Percentiles rank a stretch among this genome's conserved stretches.
Conservation (phyloP, 2,797 vertebrate species). For the Diglossa cyanea region DNA sequence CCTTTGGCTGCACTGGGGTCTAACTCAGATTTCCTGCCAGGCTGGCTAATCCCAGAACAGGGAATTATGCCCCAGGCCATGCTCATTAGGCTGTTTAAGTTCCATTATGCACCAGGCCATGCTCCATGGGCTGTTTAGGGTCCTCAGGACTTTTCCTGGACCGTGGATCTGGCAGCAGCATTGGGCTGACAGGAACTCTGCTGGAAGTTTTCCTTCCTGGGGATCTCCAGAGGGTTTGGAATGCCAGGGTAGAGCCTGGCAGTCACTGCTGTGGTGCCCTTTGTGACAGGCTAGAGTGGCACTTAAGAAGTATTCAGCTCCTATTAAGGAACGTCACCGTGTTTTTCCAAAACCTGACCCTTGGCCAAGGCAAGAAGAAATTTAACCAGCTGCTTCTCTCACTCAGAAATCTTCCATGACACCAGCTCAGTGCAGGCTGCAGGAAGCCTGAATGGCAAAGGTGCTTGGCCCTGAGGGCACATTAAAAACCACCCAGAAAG, state of each 20-base stretch:
- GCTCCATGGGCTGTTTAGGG: background rate
- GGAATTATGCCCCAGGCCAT: background rate
- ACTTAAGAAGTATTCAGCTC: background rate
- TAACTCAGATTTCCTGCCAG: background rate
- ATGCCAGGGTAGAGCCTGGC: background rate
- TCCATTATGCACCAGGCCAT: no score
- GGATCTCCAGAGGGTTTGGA: background rate
- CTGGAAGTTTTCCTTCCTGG: background rate
- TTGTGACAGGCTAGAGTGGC: background rate
- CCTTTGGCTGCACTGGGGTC: background rate
- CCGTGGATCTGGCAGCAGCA: accelerated
- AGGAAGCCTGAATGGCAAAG: background rate
- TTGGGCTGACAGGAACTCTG: background rate
- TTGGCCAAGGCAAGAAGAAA: background rate
- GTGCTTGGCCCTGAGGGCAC: accelerated
- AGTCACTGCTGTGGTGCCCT: background rate
- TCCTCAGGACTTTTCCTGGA: background rate
- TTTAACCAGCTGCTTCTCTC: background rate
- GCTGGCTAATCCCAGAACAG: no score
- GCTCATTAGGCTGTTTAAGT: no score
- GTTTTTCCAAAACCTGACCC: background rate
- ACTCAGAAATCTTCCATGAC: background rate
- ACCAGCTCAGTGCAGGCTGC: accelerated
- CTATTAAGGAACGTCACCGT: background rate
- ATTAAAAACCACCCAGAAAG: background rate